A percentile compares a stretch with the other conserved stretches of the same genome.
These are phyloP conservation scores for Druceiella hillmani DNA, from an alignment of 2,888 invertebrate genomes.

Conservation along the genomic window DNA sequence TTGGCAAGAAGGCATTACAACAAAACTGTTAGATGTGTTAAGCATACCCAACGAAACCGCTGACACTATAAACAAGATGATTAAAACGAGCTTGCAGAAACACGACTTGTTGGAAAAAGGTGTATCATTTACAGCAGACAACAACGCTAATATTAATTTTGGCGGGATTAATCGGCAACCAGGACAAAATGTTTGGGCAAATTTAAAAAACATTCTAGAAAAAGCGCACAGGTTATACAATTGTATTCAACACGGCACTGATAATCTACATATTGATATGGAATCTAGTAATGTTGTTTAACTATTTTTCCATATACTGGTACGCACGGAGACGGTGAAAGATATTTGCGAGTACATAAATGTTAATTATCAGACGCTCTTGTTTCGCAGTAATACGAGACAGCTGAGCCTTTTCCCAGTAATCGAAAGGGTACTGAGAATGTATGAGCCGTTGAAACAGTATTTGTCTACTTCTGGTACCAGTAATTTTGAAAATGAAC, in stretches of 20 bases:
- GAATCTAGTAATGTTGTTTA: too few species aligned
- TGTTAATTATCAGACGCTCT: too few species aligned
- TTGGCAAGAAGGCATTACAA: conserved; percentile 22
- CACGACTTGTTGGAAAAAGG: conserved; percentile 21
- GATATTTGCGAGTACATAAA: too few species aligned
- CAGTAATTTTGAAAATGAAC: too few species aligned
- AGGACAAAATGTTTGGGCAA: conserved; percentile 24
- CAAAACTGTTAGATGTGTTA: conserved; percentile 21
- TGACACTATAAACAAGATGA: conserved; percentile 23
- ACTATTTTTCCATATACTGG: too few species aligned
- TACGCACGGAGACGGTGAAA: too few species aligned
- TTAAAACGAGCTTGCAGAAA: conserved; percentile 21
- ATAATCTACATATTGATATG: conserved; percentile 17
- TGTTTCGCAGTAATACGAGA: too few species aligned
- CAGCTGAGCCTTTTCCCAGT: too few species aligned
- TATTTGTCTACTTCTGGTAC: too few species aligned
- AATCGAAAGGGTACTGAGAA: too few species aligned
- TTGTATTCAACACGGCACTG: conserved; percentile 21
- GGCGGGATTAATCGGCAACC: conserved; percentile 24
- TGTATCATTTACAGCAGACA: conserved; percentile 26
- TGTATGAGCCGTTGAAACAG: too few species aligned
- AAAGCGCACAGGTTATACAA: conserved; percentile 25
- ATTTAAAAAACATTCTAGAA: conserved; percentile 21
- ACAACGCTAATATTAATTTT: conserved; percentile 30
- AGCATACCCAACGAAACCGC: conserved; percentile 24